A percentile compares a stretch with the other conserved stretches of the same genome.
Evolutionary conservation across 2,888 invertebrate genomes (phyloP).

Genomic region (Cremastinae sp.): DNA sequence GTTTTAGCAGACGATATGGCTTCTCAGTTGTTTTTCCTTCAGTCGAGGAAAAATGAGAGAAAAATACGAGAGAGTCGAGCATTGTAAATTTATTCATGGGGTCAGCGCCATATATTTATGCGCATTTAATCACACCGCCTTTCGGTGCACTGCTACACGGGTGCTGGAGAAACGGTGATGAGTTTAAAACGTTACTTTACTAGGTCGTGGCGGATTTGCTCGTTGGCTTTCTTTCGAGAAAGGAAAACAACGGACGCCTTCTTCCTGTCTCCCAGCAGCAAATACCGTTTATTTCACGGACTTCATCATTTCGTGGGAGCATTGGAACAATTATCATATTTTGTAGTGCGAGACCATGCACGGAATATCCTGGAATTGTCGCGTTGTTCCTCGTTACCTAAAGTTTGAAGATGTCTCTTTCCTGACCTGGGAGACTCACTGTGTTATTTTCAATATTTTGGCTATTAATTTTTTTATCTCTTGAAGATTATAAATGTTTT

Average conservation of each 20-base stretch:
- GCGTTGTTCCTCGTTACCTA: too few relatives aligned
- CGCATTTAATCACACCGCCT: slow-evolving; percentile 54
- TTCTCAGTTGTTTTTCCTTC: slow-evolving; percentile 25
- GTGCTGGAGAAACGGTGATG: slow-evolving; percentile 23
- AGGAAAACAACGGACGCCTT: neutral
- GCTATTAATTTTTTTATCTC: too few relatives aligned
- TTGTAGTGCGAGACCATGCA: too few relatives aligned
- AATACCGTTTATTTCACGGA: too few relatives aligned
- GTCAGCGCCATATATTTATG: slow-evolving; percentile 57
- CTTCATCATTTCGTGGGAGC: too few relatives aligned
- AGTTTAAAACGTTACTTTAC: slow-evolving; percentile 22
- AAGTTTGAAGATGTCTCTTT: too few relatives aligned
- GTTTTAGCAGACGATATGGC: slow-evolving; percentile 1
- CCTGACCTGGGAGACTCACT: too few relatives aligned
- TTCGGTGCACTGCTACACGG: slow-evolving; percentile 42
- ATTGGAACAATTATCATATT: too few relatives aligned
- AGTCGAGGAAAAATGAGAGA: too few relatives aligned
- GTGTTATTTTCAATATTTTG: too few relatives aligned
- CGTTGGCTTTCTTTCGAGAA: slow-evolving; percentile 27
- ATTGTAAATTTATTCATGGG: slow-evolving; percentile 50
- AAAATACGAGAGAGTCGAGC: slow-evolving; percentile 22
- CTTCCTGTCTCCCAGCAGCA: too few relatives aligned
- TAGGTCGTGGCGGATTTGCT: slow-evolving; percentile 7
- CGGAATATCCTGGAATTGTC: too few relatives aligned
- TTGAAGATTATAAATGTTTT: neutral